phyloP scores from a whole-genome alignment of 2,888 invertebrate genomes.

The Diplazon laetatorius region DNA sequence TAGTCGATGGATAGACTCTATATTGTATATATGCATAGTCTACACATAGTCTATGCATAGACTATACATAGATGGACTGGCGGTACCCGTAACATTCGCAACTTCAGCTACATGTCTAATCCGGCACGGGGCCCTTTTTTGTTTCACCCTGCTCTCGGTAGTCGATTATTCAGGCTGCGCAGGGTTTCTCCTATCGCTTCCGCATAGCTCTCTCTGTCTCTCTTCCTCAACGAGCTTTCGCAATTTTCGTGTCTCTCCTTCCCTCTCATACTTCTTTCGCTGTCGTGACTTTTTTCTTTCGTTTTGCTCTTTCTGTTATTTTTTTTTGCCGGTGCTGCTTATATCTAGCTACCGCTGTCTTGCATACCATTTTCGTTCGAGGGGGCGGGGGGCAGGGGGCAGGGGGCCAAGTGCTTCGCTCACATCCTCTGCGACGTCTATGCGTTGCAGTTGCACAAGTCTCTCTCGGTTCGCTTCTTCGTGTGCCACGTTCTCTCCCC shows the following conservation, averaged over 20 bases:
- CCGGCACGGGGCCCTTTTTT: too few relatives aligned
- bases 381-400: too few relatives aligned
- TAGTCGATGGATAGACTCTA: too few relatives aligned
- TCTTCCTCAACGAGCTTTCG: conserved; percentile 18
- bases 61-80: too few relatives aligned
- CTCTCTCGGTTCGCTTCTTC: conserved; percentile 49
- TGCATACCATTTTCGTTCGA: conserved; percentile 20
- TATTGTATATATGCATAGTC: too few relatives aligned
- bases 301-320: too few relatives aligned
- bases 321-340: too few relatives aligned
- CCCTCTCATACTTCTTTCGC: not conserved
- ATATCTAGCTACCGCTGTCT: conserved; percentile 47
- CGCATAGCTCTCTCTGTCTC: conserved; percentile 9
- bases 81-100: too few relatives aligned
- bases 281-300: not conserved
- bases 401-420: conserved; percentile 39
- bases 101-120: too few relatives aligned
- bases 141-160: conserved; percentile 31
- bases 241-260: conserved; percentile 17
- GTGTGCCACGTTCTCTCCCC: conserved; percentile 32
- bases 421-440: conserved; percentile 27
- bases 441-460: conserved; percentile 40
- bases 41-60: too few relatives aligned
- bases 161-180: conserved; percentile 56
- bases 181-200: conserved; percentile 34